Conservation (phyloP, 2,888 invertebrate genomes). For the Dryadula phaetusa region DNA sequence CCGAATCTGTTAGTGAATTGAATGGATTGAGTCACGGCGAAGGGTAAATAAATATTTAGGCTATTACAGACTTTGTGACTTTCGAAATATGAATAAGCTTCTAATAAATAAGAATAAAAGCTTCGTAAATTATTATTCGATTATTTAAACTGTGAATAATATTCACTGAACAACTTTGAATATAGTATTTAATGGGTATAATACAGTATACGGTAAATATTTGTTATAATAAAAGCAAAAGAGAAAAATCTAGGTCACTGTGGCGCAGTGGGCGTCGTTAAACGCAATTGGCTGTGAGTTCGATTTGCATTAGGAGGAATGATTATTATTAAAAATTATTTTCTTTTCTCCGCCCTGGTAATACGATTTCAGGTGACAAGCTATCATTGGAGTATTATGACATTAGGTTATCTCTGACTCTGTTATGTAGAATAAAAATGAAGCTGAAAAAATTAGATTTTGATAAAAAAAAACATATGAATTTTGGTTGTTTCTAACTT, state of each 20-base stretch:
- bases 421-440: too few relatives aligned
- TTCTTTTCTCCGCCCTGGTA: neutral
- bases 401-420: too few relatives aligned
- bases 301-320: too few relatives aligned
- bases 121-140: neutral
- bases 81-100: neutral
- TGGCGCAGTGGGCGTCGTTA: too few relatives aligned
- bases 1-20: slow-evolving; percentile 19
- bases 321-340: too few relatives aligned
- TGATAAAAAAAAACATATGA: too few relatives aligned
- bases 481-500: too few relatives aligned
- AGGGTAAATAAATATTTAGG: slow-evolving; percentile 8
- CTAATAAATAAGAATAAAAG: neutral
- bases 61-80: slow-evolving; percentile 10
- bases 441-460: too few relatives aligned
- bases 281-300: too few relatives aligned
- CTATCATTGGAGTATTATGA: too few relatives aligned
- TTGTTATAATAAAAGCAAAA: neutral
- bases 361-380: too few relatives aligned
- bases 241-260: too few relatives aligned
- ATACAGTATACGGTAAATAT: neutral
- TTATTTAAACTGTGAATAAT: slow-evolving; percentile 5
- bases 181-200: neutral
- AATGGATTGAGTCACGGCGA: slow-evolving; percentile 4
- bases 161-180: slow-evolving; percentile 3